phyloP scores from a whole-genome alignment of 2,888 invertebrate genomes.

The Ischnura elegans region DNA sequence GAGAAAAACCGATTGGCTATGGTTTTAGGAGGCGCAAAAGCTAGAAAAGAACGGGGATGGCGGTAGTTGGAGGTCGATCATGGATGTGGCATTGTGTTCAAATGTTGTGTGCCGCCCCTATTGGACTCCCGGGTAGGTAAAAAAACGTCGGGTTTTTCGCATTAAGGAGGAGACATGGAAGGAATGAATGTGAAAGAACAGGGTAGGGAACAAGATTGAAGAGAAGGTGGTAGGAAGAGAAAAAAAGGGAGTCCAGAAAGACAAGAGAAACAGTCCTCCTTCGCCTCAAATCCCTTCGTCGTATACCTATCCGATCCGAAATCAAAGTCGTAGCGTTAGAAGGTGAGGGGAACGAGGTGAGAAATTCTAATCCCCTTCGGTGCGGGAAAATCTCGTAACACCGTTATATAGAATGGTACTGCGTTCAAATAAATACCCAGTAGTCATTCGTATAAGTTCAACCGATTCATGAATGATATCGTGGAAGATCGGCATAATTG shows the following conservation, averaged over 20 bases:
- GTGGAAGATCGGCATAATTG: too few species aligned
- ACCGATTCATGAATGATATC: too few species aligned
- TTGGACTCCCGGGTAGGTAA: background rate
- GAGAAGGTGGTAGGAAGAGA: background rate
- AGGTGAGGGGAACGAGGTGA: too few species aligned
- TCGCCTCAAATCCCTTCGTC: too few species aligned
- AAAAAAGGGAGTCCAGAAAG: too few species aligned
- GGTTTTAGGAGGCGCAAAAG: constrained; percentile 56
- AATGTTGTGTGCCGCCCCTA: background rate
- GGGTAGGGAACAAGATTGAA: background rate
- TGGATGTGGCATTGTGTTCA: constrained; percentile 43
- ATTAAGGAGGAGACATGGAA: background rate
- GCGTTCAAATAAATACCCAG: too few species aligned
- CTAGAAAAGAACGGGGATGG: background rate
- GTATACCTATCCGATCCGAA: too few species aligned
- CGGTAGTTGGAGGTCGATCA: constrained; percentile 26
- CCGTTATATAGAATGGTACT: too few species aligned
- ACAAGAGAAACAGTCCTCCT: background rate
- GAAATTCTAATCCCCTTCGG: too few species aligned
- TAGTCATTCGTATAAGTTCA: too few species aligned
- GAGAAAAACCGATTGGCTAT: constrained; percentile 53
- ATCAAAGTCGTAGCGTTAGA: too few species aligned
- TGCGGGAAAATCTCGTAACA: too few species aligned
- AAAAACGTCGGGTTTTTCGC: constrained; percentile 45
- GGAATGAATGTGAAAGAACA: background rate